Conservation (phyloP, 2,888 invertebrate genomes). For the Mythimna albipuncta region DNA sequence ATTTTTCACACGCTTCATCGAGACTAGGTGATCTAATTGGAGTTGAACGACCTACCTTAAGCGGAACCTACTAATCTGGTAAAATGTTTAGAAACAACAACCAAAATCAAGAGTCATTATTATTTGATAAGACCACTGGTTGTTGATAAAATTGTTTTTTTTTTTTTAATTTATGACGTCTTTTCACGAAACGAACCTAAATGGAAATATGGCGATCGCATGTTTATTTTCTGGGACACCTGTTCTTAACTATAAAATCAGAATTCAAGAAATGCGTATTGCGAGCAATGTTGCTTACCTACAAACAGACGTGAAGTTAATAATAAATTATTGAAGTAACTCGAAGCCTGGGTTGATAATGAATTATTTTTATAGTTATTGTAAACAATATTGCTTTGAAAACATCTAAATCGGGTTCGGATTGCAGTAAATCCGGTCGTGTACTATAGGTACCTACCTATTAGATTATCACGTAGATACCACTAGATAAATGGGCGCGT, state of each 20-base stretch:
- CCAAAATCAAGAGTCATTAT: conserved; percentile 71
- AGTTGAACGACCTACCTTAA: conserved; percentile 83
- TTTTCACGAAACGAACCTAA: conserved; percentile 45
- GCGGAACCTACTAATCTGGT: conserved; percentile 68
- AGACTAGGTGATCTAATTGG: conserved; percentile 73
- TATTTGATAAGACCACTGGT: conserved; percentile 75
- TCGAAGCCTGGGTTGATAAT: conserved; percentile 9
- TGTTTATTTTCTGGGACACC: conserved; percentile 52
- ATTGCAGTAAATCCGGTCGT: conserved; percentile 12
- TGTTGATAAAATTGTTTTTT: conserved; percentile 64
- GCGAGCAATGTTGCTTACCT: conserved; percentile 27
- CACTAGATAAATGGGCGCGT: conserved; percentile 50
- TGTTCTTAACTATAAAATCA: conserved; percentile 40
- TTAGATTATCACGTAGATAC: background rate
- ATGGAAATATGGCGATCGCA: conserved; percentile 30
- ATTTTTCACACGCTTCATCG: conserved; percentile 78
- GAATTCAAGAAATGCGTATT: conserved; percentile 37
- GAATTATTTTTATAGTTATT: conserved; percentile 6
- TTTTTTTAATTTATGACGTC: conserved; percentile 60
- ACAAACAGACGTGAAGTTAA: conserved; percentile 32
- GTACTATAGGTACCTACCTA: background rate
- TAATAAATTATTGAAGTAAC: conserved; percentile 22
- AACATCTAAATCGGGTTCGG: conserved; percentile 2
- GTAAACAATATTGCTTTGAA: conserved; percentile 15
- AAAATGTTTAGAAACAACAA: conserved; percentile 65